Conservation (phyloP, 2,888 invertebrate species). For the Epirrita christyi region DNA sequence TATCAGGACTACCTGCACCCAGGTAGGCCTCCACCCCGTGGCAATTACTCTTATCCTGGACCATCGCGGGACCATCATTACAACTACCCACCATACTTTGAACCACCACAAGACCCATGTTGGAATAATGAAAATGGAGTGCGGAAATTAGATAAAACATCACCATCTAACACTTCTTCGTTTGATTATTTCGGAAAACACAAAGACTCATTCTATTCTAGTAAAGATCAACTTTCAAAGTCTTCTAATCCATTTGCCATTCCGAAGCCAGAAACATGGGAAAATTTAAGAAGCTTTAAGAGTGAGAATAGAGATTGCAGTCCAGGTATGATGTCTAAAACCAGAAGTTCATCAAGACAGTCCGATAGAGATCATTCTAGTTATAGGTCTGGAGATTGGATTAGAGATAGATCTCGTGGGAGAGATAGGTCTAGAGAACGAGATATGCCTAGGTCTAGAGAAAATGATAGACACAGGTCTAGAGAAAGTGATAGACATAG, state of each 20-base stretch:
- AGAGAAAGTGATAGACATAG: constrained; percentile 43
- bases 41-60: constrained; percentile 10
- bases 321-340: constrained; percentile 44
- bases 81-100: constrained; percentile 9
- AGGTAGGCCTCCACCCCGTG: constrained; percentile 6
- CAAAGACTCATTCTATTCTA: constrained; percentile 20
- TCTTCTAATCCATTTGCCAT: background rate
- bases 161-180: constrained; percentile 9
- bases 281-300: constrained; percentile 29
- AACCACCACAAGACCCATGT: constrained; percentile 15
- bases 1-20: constrained; percentile 7
- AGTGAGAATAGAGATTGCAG: constrained; percentile 47
- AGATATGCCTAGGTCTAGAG: constrained; percentile 30
- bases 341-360: constrained; percentile 49
- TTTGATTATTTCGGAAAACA: constrained; percentile 25
- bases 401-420: constrained; percentile 48
- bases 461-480: constrained; percentile 21
- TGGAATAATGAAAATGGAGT: constrained; percentile 7
- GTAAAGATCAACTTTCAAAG: constrained; percentile 7
- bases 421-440: constrained; percentile 49
- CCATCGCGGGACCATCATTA: constrained; percentile 8
- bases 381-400: constrained; percentile 28
- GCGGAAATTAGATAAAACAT: constrained; percentile 17
- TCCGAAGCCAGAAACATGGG: constrained; percentile 11
- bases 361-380: constrained; percentile 20